phyloP scores from a whole-genome alignment of 1,140 invertebrate species.

The Triops longicaudatus region DNA sequence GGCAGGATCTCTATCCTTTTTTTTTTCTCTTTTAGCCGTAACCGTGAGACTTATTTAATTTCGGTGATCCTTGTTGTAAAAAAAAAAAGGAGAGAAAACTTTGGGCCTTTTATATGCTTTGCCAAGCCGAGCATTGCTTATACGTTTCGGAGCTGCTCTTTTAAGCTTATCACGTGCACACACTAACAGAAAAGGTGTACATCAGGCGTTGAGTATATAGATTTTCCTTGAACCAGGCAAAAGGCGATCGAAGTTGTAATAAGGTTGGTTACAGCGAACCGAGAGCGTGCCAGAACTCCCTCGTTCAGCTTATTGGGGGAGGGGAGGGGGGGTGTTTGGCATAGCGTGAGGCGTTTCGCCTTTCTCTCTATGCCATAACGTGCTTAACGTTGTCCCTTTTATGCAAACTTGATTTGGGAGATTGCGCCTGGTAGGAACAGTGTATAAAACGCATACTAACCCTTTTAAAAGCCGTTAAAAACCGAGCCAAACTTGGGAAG shows the following conservation, averaged over 20 bases:
- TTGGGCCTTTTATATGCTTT: neutral
- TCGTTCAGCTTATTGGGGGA: neutral
- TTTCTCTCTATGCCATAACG: neutral
- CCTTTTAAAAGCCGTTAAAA: conserved; percentile 4
- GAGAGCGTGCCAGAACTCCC: neutral
- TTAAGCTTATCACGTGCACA: neutral
- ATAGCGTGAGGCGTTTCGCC: conserved; percentile 10
- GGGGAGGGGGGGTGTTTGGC: neutral
- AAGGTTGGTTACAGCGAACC: neutral
- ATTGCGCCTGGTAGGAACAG: conserved; percentile 6
- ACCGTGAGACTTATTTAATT: conserved; percentile 1
- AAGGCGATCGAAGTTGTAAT: neutral
- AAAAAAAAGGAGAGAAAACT: neutral
- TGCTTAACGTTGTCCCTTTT: neutral
- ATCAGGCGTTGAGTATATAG: neutral
- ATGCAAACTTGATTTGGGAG: conserved; percentile 11
- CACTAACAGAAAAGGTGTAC: neutral
- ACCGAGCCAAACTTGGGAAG: too few relatives aligned
- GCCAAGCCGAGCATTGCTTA: neutral
- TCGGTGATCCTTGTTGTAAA: neutral
- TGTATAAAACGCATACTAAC: neutral
- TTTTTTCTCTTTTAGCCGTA: neutral
- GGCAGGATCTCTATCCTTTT: neutral
- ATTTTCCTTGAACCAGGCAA: neutral
- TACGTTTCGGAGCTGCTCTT: neutral